Percentiles rank a stretch among this genome's conserved stretches.
Evolutionary conservation across 2,888 invertebrate species (phyloP).

Genomic region (Rhagonycha fulva): DNA sequence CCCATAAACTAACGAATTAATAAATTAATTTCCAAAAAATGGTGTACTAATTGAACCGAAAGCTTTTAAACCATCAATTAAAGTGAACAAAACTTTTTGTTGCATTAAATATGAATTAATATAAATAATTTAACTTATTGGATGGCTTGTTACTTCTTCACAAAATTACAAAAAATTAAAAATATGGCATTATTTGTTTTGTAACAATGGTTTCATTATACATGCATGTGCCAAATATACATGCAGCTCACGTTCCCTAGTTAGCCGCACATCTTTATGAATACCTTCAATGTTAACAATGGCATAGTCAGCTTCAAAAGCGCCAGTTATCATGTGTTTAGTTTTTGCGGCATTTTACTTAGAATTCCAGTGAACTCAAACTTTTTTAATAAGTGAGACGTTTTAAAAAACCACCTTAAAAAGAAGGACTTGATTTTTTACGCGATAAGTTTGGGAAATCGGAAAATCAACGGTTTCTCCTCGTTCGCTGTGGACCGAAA

Average conservation of each 20-base stretch:
- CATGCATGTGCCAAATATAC: conserved; percentile 47
- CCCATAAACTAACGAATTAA: background rate
- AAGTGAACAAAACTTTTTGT: background rate
- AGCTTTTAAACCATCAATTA: background rate
- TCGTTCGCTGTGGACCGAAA: background rate
- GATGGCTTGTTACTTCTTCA: background rate
- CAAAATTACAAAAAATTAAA: conserved; percentile 30
- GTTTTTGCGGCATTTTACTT: conserved; percentile 43
- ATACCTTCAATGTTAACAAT: conserved; percentile 51
- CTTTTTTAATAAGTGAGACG: conserved; percentile 7
- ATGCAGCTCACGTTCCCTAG: conserved; percentile 50
- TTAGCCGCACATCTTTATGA: conserved; percentile 51
- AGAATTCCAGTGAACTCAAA: conserved; percentile 34
- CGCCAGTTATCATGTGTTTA: conserved; percentile 48
- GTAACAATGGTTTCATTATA: conserved; percentile 51
- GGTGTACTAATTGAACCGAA: background rate
- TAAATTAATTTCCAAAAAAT: background rate
- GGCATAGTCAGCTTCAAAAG: conserved; percentile 46
- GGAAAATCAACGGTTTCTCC: background rate
- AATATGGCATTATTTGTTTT: conserved; percentile 52
- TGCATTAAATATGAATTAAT: background rate
- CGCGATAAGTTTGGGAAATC: background rate
- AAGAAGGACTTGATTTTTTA: background rate
- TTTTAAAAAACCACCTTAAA: background rate
- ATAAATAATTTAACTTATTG: conserved; percentile 1